Percentiles rank a stretch among this genome's conserved stretches.
These are phyloP conservation scores for Patagioenas fasciata DNA, from an alignment of 2,113 vertebrate species.

Conservation along the genomic window DNA sequence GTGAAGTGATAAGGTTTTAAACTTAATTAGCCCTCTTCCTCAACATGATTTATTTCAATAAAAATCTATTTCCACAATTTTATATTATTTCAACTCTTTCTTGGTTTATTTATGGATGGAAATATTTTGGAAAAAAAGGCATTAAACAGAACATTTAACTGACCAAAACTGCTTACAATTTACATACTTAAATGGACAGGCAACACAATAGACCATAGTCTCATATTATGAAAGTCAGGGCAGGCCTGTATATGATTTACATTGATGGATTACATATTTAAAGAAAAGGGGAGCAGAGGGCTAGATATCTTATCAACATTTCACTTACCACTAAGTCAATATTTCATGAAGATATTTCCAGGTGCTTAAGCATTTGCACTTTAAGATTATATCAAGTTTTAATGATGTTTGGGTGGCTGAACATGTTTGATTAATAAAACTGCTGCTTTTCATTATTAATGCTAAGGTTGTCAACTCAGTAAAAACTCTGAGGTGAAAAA, in stretches of 20 bases:
- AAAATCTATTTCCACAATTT: background rate
- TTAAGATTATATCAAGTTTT: background rate
- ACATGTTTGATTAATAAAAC: constrained; percentile 19
- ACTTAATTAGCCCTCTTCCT: background rate
- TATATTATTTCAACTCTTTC: background rate
- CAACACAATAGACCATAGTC: background rate
- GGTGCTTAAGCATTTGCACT: background rate
- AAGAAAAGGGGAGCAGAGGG: background rate
- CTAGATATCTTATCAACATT: background rate
- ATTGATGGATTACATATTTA: background rate
- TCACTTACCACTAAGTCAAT: background rate
- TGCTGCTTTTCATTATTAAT: background rate
- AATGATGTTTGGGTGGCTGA: constrained; percentile 2
- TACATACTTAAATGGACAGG: background rate
- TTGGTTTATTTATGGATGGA: background rate
- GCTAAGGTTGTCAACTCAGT: background rate
- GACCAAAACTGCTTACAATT: background rate
- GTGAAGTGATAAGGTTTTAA: background rate
- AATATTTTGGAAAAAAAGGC: background rate
- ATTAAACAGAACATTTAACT: background rate
- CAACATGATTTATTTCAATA: background rate
- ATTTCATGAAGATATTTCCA: background rate
- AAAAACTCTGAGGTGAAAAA: background rate
- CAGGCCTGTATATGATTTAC: background rate
- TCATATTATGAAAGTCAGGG: background rate